Base-by-base conservation (phyloP, 2,113 vertebrate species). In the Alethe diademata region DNA sequence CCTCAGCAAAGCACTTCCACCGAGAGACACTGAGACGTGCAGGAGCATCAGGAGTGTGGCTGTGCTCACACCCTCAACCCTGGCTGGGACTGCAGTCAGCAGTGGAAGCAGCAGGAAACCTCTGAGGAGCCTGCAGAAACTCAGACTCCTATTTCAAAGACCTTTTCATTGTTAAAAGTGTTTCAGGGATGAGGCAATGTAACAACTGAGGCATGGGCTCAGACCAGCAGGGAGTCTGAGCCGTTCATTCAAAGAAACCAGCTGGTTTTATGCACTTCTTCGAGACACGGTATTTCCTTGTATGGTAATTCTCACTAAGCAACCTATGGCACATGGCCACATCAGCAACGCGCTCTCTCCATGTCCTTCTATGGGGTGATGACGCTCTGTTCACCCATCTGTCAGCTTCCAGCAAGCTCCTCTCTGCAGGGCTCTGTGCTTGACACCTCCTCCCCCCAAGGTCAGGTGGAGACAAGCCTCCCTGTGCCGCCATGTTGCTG, bases 21-120 rank as follows among this genome's bases (percentile, higher is more conserved):
- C 0, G 0, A 36, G 31, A 54, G 13, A 25, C 56, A 26, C 28
- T 2, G 26, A 40, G 47, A 9, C 4, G 3, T 6, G 25, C 51
- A 47, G 48, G 12, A 64, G 33, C 29, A 38, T 5, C 40, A 56
- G 42, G 23, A 57, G 9, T 3, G 1, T 8, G 51, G 42, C 28
- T 73, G 13, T 26, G 9, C 40, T 54, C 28, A 40, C 42, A 60
- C 6, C 19, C 33, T 66, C 15, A 28, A 13, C 64, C n/a, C 78
- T 54, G 24, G 66, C 14, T 36, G 33, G 36, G 64, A 50, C 64
- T 65, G n/a, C 9, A 54, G 31, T 4, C 35, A 11, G 45, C 56
- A 67, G 7, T 0, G 0, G 47, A 74, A 62, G 19, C 53, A 76
- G 25, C 8, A 91, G 14, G 3, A 83, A 60, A 67, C 9, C 31